Conservation (phyloP, 2,797 vertebrate genomes). For the Luscinia megarhynchos region DNA sequence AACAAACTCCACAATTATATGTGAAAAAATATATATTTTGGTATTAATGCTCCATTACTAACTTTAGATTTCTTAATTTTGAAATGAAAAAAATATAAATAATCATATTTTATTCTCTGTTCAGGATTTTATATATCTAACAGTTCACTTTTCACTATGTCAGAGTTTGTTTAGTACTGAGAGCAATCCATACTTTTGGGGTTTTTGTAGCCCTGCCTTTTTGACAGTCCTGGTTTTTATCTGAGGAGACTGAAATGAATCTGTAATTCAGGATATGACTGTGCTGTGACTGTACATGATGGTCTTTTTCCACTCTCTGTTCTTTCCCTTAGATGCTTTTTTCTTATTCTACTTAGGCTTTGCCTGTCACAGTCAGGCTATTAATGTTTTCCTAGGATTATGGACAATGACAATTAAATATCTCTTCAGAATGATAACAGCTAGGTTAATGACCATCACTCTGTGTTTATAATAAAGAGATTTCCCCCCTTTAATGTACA, state of each 20-base stretch:
- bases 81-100: not conserved
- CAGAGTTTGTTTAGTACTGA: not conserved
- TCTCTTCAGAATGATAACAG: not conserved
- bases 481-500: not conserved
- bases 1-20: not conserved
- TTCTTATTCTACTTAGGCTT: not conserved
- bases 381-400: not conserved
- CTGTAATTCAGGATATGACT: not conserved
- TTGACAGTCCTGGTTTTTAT: not conserved
- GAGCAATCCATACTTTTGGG: not conserved
- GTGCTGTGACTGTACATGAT: not conserved
- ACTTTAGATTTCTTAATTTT: not conserved
- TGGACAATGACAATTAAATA: not conserved
- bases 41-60: not conserved
- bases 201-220: not conserved
- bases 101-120: not conserved
- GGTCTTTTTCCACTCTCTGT: not conserved
- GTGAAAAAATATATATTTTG: not conserved
- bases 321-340: not conserved
- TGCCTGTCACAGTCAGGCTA: not conserved
- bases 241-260: not conserved
- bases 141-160: not conserved
- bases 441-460: not conserved
- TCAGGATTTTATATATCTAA: not conserved
- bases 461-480: not conserved